Base-by-base conservation (phyloP, 2,888 invertebrate species). In the Brachylomia viminalis region DNA sequence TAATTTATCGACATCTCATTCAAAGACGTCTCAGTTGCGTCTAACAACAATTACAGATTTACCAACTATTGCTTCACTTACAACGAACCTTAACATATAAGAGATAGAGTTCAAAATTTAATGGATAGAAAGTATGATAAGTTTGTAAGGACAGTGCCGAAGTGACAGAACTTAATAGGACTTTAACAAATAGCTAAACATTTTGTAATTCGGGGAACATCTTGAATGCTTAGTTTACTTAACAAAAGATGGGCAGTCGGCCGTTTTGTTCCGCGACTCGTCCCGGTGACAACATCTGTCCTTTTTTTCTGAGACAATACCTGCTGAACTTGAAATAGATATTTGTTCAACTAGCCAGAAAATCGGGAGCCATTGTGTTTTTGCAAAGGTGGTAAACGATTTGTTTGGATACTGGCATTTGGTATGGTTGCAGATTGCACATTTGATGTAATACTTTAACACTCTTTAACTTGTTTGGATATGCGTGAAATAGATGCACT, bases 161-260 rank as follows among this genome's bases (percentile, higher is more conserved):
- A 94, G 94, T 95, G 95, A 95, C 95, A 95, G 92, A 95, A 93
- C 95, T 93, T 95, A 96, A 96, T 96, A 94, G 95, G 94, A 95
- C 91, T 96, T 95, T 96, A 95, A 96, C 96, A 96, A 96, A 96
- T 96, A 95, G 94, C 95, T 95, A 96, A 96, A 94, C 94, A 95
- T 95, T 96, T 95, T 93, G 94, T 95, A 93, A 96, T 96, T 96
- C 96, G 95, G 91, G 90, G 96, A 96, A 96, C 93, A 93, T 93
- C 91, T 93, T 94, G 92, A 95, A 95, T 94, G 92, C 94, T 92
- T 94, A 94, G 94, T 95, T 95, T 94, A 91, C 90, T 93, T 92
- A 94, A 96, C 95, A 96, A 96, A 92, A 88, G 93, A 91, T 88
- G 91, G 93, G 92, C 92, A 90, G 93, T 90, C 92, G 89, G 86